phyloP scores from a whole-genome alignment of 2,797 vertebrate species.

The Ctenopoma kingsleyae region DNA sequence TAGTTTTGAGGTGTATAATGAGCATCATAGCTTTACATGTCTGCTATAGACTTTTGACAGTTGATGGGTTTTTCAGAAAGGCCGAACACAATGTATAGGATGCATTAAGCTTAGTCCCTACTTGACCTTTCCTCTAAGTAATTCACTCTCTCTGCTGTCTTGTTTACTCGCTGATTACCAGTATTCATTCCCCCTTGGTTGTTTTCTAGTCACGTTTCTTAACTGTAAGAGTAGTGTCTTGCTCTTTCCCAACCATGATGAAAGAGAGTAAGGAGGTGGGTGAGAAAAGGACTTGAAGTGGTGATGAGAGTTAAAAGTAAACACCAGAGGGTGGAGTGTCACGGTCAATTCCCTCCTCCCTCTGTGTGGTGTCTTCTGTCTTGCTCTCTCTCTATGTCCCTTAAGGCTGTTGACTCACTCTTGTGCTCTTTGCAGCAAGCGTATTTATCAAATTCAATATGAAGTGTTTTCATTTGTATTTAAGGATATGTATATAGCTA shows the following conservation, averaged over 20 bases:
- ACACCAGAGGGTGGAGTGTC: conserved; percentile 66
- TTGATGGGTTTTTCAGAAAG: conserved; percentile 9
- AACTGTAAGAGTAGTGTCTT: conserved; percentile 45
- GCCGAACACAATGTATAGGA: conserved; percentile 24
- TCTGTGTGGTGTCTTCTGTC: conserved; percentile 29
- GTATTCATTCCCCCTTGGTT: conserved; percentile 60
- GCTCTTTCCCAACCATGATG: conserved; percentile 41
- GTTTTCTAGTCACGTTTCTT: conserved; percentile 67
- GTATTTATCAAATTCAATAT: conserved; percentile 51
- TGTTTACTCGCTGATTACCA: conserved; percentile 67
- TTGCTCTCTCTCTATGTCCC: conserved; percentile 27
- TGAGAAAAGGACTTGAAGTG: conserved; percentile 43
- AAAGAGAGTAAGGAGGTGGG: conserved; percentile 33
- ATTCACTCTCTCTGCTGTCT: conserved; percentile 62
- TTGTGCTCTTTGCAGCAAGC: conserved; percentile 35
- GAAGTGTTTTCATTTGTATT: conserved; percentile 16
- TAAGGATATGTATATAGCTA: conserved; percentile 17
- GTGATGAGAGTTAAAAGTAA: conserved; percentile 70
- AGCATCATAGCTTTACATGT: background rate
- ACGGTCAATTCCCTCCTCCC: conserved; percentile 33
- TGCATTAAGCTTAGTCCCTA: conserved; percentile 33
- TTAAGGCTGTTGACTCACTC: conserved; percentile 52
- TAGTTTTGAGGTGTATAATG: background rate
- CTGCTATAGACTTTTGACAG: conserved; percentile 2
- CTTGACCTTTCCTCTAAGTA: conserved; percentile 56